Evolutionary conservation across 2,888 invertebrate genomes (phyloP).

Genomic region (Penaeus monodon): DNA sequence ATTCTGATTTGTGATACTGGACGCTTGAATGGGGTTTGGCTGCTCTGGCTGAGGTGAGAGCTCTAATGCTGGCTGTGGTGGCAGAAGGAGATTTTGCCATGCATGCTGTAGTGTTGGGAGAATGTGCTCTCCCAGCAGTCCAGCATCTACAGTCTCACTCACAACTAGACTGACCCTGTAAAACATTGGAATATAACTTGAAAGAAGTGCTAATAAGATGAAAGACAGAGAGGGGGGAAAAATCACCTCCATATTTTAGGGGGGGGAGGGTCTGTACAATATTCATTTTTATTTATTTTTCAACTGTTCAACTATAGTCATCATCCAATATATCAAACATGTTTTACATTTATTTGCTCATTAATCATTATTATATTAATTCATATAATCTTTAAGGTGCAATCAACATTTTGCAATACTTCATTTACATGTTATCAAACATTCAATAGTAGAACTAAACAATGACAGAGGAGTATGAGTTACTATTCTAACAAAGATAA

Average conservation of each 20-base stretch:
- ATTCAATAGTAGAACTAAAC: background rate
- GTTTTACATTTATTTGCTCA: too few species aligned
- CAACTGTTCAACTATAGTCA: too few species aligned
- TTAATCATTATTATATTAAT: too few species aligned
- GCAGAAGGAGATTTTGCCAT: conserved; percentile 76
- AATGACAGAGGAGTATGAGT: background rate
- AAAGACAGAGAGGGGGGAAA: background rate
- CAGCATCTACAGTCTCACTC: conserved; percentile 85
- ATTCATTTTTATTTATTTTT: too few species aligned
- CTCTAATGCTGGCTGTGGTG: conserved; percentile 67
- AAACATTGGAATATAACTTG: conserved; percentile 60
- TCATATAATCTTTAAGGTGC: too few species aligned
- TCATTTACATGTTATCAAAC: background rate
- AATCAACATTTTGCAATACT: background rate
- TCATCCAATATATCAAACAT: too few species aligned
- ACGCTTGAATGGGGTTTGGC: conserved; percentile 67
- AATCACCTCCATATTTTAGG: too few species aligned
- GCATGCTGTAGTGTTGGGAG: conserved; percentile 79
- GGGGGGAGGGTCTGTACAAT: too few species aligned
- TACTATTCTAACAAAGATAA: background rate
- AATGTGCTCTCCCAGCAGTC: conserved; percentile 82
- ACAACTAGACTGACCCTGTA: conserved; percentile 76
- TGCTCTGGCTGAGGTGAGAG: background rate
- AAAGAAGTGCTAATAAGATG: conserved; percentile 4
- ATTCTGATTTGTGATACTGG: background rate